Base-by-base conservation (phyloP, 2,797 vertebrate genomes). In the Helicolenus hilgendorfi region DNA sequence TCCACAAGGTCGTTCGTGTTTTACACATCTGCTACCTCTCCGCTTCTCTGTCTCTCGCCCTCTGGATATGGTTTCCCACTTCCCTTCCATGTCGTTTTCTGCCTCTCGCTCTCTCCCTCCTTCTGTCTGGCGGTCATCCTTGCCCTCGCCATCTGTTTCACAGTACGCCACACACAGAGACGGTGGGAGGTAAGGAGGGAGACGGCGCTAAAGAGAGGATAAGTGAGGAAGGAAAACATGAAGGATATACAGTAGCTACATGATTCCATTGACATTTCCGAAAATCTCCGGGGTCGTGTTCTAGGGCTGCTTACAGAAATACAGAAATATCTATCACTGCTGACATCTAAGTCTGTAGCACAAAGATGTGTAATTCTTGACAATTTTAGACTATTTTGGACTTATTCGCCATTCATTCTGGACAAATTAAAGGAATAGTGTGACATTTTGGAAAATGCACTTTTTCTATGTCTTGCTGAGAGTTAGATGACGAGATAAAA, bases 141-240 rank as follows among this genome's bases (percentile, higher is more conserved):
- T 93, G 93, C 92, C 94, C 92, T 93, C 64, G 70, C 94, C 97
- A 97, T 97, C 96, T 97, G 96, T 96, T 92, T 95, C 86, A n/a
- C 91, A 85, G 92, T 67, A 83, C 41, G 70, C 87, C 90, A 78
- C 88, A 89, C 84, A 90, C 79, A 41, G 79, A 86, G 80, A 80
- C 8, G 36, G 74, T 89, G 82, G 89, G 77, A 77, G 84, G 80
- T 18, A 69, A 84, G 31, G 72, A 79, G 63, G 60, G 65, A 85
- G 67, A 18, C 0, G 64, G 55, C 31, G 67, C 72, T 72, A 59
- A 77, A 67, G 58, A 92, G 77, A 83, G 74, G 81, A 88, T 53
- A 56, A 80, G 72, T 36, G 64, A 55, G 22, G 65, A 69, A 31
- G 41, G 35, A 36, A 81, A 80, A 86, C n/a, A 67, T 58, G 72